These are phyloP conservation scores for Cepphus grylle DNA, from an alignment of 2,113 vertebrate species.

Conservation along the genomic window DNA sequence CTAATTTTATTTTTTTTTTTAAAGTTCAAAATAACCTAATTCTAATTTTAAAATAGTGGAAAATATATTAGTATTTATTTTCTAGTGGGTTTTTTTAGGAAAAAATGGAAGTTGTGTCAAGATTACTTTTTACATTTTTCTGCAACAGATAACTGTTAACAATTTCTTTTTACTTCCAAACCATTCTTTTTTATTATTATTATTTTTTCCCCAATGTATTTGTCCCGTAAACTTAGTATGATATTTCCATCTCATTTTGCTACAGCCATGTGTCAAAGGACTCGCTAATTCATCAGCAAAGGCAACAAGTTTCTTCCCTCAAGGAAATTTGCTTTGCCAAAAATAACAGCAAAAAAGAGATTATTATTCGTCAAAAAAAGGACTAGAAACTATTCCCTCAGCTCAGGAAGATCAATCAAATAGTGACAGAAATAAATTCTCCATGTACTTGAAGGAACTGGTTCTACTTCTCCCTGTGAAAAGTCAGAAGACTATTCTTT, in stretches of 20 bases:
- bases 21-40: rapidly evolving
- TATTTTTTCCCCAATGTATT: background rate
- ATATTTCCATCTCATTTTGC: background rate
- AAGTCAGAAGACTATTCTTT: background rate
- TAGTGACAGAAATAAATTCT: background rate
- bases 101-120: background rate
- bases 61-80: background rate
- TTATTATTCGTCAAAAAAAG: background rate
- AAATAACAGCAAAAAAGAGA: background rate
- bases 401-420: background rate
- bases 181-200: background rate
- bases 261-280: background rate
- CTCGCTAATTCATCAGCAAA: background rate
- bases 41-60: background rate
- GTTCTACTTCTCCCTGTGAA: background rate
- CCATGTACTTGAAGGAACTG: background rate
- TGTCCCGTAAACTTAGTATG: background rate
- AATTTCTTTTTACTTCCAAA: background rate
- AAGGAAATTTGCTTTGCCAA: background rate
- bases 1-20: background rate
- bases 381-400: background rate
- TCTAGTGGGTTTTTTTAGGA: rapidly evolving
- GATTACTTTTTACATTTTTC: background rate
- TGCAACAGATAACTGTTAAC: background rate
- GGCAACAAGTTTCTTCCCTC: background rate